Evolutionary conservation across 1,140 invertebrate species (phyloP), one percentile per base, ranked within the genome.

Genomic region (Brachionus rotundiformis): DNA sequence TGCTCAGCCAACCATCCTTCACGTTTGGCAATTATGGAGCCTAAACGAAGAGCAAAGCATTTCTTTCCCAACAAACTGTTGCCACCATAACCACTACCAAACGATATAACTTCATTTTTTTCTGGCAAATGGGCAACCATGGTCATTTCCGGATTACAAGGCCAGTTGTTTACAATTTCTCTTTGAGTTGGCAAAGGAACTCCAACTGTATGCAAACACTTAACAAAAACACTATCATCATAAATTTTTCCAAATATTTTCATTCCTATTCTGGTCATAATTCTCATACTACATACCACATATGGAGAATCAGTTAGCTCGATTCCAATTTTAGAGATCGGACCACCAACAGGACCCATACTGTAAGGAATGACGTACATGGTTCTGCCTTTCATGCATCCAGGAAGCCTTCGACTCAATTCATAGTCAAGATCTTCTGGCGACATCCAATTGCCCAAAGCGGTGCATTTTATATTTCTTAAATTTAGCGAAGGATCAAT

Each of bases 281-380:
- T 93, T 61, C 93, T 90, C 97, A 99, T 99, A 2, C 95, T 98
- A 73, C 94, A 93, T 2, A 96, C 96, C 0, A 99, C 98, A 86
- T 99, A 99, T 0, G 95, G 92, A 0, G 96, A 98, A 86, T 99
- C 97, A 0, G 96, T 99, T 7, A 98, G 87, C 89, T 99, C 93
- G 77, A 99, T 92, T 11, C 97, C 98, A 85, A 98, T 96, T 89
- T 99, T 99, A 1, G 95, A 94, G 0, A 99, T 88, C 0, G 94
- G 93, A 0, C 95, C 96, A 0, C 94, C 94, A 13, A 99, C 90
- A 0, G 97, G 97, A 6, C 98, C 97, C 98, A 99, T 99, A 68
- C 94, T 96, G 89, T 96, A 99, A 7, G 98, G 96, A 82, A 99
- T 94, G 31, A 99, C 94, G 88, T 98, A 99, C 96, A 99, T 98